These are phyloP conservation scores for Mionectes olivaceus DNA, from an alignment of 2,797 vertebrate genomes.

Conservation along the genomic window DNA sequence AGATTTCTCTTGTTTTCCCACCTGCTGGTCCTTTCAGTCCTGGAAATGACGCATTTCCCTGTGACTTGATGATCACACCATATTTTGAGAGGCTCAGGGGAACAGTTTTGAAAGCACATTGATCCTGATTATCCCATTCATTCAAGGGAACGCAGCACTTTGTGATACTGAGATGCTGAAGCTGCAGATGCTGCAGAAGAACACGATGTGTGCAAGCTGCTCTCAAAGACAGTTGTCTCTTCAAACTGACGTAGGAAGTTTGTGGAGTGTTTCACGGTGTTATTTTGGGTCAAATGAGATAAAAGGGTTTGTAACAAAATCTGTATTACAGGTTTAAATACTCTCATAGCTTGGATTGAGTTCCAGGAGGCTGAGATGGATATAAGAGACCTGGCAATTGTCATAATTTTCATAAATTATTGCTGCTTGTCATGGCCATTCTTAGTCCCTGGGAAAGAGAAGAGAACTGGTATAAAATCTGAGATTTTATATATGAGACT, in stretches of 20 bases:
- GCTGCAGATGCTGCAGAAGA: neutral
- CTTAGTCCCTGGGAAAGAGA: neutral
- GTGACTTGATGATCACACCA: neutral
- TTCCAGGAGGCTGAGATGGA: neutral
- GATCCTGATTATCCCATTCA: neutral
- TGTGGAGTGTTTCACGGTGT: neutral
- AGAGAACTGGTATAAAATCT: neutral
- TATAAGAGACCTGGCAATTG: neutral
- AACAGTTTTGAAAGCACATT: neutral
- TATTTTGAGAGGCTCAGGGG: neutral
- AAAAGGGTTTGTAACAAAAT: neutral
- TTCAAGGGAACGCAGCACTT: neutral
- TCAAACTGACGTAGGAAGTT: neutral
- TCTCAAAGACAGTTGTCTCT: neutral
- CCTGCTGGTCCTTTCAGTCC: neutral
- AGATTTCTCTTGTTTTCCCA: neutral
- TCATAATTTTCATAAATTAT: neutral
- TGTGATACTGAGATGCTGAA: neutral
- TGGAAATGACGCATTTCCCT: neutral
- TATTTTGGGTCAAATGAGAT: neutral
- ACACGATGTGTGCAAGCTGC: neutral
- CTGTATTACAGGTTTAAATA: rapidly evolving
- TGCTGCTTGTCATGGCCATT: neutral
- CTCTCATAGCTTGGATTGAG: rapidly evolving
- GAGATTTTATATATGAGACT: neutral